A percentile compares a stretch with the other conserved stretches of the same genome.
phyloP scores from a whole-genome alignment of 2,797 vertebrate genomes.

The Pelochelys cantorii region DNA sequence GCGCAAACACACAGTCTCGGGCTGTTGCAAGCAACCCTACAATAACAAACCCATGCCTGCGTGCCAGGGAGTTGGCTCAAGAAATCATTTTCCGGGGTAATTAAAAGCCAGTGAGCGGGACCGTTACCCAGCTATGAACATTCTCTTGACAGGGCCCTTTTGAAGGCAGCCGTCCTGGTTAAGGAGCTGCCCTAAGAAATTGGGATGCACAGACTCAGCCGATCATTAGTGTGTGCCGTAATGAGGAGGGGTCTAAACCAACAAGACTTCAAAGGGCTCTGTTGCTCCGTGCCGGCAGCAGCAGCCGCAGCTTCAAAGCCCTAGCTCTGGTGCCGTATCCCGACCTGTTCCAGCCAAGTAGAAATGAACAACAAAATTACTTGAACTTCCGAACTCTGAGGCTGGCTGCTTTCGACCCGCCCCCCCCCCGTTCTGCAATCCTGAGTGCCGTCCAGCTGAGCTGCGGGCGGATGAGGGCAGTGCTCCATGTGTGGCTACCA shows the following conservation, averaged over 20 bases:
- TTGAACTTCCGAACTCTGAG: not conserved
- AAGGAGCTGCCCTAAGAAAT: not conserved
- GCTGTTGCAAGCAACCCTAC: not conserved
- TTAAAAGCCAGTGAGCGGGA: not conserved
- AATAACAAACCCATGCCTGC: accelerated
- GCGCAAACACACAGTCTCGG: accelerated
- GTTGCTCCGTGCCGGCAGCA: not conserved
- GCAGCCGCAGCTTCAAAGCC: constrained; percentile 30
- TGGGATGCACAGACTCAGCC: not conserved
- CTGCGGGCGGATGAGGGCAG: not conserved
- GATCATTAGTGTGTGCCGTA: not conserved
- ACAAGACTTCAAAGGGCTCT: constrained; percentile 12
- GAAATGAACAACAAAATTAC: not conserved
- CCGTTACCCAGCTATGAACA: not conserved
- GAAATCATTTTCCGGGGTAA: not conserved
- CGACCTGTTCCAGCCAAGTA: not conserved
- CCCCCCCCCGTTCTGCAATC: not conserved
- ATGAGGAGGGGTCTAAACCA: constrained; percentile 15
- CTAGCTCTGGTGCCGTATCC: not conserved
- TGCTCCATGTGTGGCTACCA: not conserved
- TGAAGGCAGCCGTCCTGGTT: not conserved
- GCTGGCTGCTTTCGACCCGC: not conserved
- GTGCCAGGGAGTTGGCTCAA: not conserved
- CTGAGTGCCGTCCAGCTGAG: not conserved
- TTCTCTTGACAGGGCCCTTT: not conserved